A percentile compares a stretch with the other conserved stretches of the same genome.
Conservation (phyloP, 2,797 vertebrate genomes). For the Onychomys torridus region DNA sequence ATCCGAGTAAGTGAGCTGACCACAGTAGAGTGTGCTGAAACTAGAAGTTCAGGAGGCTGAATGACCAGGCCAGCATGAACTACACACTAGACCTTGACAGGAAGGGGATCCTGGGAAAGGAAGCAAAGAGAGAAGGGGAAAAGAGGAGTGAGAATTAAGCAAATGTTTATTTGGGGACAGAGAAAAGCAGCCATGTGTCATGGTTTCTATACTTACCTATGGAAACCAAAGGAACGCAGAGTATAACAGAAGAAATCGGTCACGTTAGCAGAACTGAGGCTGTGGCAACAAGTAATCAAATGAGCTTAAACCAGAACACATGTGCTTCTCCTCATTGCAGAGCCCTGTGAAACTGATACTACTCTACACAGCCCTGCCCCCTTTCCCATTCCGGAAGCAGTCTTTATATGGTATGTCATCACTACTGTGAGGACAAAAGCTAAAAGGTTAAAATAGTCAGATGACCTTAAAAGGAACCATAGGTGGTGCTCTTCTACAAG, state of each 20-base stretch:
- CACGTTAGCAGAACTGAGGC: neutral
- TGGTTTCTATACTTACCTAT: neutral
- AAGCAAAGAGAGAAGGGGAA: neutral
- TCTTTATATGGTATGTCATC: neutral
- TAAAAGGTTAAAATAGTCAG: neutral
- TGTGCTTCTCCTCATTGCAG: conserved; percentile 1
- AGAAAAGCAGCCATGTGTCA: neutral
- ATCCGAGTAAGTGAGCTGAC: neutral
- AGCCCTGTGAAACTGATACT: neutral
- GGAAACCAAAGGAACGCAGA: neutral
- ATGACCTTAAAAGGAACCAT: neutral
- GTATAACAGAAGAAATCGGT: neutral
- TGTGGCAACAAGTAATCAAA: neutral
- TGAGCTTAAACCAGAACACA: neutral
- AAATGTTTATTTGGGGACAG: conserved; percentile 3
- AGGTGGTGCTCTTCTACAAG: neutral
- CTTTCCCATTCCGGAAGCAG: neutral
- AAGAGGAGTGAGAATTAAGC: neutral
- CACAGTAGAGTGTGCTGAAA: neutral
- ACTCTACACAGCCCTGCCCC: neutral
- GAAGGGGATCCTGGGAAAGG: neutral
- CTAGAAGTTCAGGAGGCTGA: neutral
- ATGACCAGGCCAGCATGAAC: neutral
- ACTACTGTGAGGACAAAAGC: neutral
- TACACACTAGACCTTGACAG: neutral